Base-by-base conservation (phyloP, 2,888 invertebrate genomes). In the Hydrotaea diabolus region DNA sequence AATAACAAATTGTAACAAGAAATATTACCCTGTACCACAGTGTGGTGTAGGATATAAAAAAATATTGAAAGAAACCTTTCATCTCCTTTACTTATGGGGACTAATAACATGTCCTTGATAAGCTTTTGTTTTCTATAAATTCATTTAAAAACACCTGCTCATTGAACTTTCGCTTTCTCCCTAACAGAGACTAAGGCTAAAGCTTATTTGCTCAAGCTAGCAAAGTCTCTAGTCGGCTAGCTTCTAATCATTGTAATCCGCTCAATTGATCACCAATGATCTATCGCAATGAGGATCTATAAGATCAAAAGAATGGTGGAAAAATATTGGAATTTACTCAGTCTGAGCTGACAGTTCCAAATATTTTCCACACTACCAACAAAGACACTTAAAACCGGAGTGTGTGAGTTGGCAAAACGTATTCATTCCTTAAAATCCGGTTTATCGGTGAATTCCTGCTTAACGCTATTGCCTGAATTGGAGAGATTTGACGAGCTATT, bases 361-460 rank as follows among this genome's bases (percentile, higher is more conserved):
- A n/a, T n/a, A 19, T 49, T n/a, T n/a, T 15, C 31, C 31, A 31
- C n/a, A 49, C n/a, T n/a, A n/a, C n/a, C n/a, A n/a, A n/a, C 31
- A 71, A 55, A 62, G 15, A 31, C 13, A 13, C 57, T 74, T 21
- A 77, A 80, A 83, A 64, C 43, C 62, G 59, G 43, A 31, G 75
- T 39, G 43, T 43, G n/a, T 2, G 1, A 2, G n/a, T 55, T 49
- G 59, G 62, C 23, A 76, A 53, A 72, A 9, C 26, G 26, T 36
- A 8, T 55, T 85, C 82, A 85, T 80, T 85, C 85, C 43, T 85
- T 85, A 57, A 85, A 82, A 36, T 85, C 85, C 31, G 0, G 69
- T 82, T 85, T 85, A 17, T 85, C 85, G 64, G 59, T 79, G 9
- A 85, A 62, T 74, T 85, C 85, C 17, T 73, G 79, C 71, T 85